phyloP scores from a whole-genome alignment of 2,113 vertebrate species.

The Nibea coibor region DNA sequence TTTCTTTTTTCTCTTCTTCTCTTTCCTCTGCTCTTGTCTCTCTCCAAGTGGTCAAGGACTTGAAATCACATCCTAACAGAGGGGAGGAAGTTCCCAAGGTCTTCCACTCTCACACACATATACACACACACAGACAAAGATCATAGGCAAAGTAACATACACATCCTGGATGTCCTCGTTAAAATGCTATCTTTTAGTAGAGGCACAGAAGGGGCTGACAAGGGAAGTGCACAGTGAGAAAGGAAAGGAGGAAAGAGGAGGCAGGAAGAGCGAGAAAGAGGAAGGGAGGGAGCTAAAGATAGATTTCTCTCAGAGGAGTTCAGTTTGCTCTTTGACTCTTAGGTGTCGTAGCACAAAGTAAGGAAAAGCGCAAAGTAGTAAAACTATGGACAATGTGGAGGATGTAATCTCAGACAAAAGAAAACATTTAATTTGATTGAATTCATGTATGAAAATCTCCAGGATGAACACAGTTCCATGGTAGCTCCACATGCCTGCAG shows the following conservation, averaged over 20 bases:
- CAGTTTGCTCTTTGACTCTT: conserved; percentile 55
- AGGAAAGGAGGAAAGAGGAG: conserved; percentile 4
- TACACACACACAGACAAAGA: conserved; percentile 7
- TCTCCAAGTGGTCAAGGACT: conserved; percentile 28
- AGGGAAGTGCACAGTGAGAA: conserved; percentile 22
- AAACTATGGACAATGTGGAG: neutral
- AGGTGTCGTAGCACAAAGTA: conserved; percentile 23
- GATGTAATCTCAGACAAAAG: neutral
- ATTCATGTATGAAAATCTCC: neutral
- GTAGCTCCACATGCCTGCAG: neutral
- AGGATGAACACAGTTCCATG: neutral
- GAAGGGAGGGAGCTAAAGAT: conserved; percentile 55
- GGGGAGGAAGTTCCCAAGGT: conserved; percentile 60
- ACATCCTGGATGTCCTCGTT: conserved; percentile 64
- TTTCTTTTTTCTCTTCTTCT: neutral
- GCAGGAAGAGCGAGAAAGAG: conserved; percentile 23
- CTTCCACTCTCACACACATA: conserved; percentile 19
- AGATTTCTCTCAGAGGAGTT: conserved; percentile 48
- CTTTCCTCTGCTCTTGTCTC: conserved; percentile 39
- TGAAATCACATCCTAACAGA: conserved; percentile 45
- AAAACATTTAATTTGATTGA: neutral
- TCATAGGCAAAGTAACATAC: conserved; percentile 11
- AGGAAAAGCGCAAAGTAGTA: conserved; percentile 8
- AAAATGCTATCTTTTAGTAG: conserved; percentile 15
- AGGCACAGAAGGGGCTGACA: conserved; percentile 12